Base-by-base conservation (phyloP, 2,888 invertebrate genomes). In the Drosophila stalkeri region DNA sequence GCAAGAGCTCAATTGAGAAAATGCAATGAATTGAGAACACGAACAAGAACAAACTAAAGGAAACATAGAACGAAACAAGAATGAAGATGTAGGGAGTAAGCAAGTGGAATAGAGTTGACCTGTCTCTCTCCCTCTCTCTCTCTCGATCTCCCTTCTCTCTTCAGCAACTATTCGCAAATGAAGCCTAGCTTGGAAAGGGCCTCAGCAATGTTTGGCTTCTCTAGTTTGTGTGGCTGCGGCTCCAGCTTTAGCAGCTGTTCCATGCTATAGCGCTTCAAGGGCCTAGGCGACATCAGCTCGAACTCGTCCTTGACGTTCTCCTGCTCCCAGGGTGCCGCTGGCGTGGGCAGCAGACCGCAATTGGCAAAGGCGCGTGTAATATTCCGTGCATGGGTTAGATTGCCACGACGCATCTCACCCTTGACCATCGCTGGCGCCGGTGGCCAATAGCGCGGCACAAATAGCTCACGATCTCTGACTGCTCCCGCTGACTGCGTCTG, bases 391-490 rank as follows among this genome's bases (percentile, higher is more conserved):
- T 83, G 77, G 12, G 68, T 77, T 5, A 87, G 68, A 37, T 83
- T 83, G 3, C 82, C 82, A 7, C 72, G 79, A 3, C 82, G 87
- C 18, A 3, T 20, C 46, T 87, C 82, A 4, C 23, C 51, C 33
- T 14, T 27, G 33, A 18, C 9, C 1, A 52, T 8, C 6, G 43
- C 3, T 1, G 69, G 65, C 8, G 47, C 55, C 8, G 87, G 87
- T 12, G 84, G 82, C 54, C 68, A 11, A 23, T 73, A 86, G 31
- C 85, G 79, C 16, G 82, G 82, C 16, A 81, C 64, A 14, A 63
- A 77, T 2, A 76, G 49, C 18, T 75, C 59, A 3, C 59, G 59
- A 49, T 57, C 49, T 23, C 79, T 75, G 27, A 1, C 3, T 14
- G 5, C 7, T 7, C n/a, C 52, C 20, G 8, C 9, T 1, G 0